phyloP scores from a whole-genome alignment of 2,888 invertebrate species.

The Anagyrus pseudococci region DNA sequence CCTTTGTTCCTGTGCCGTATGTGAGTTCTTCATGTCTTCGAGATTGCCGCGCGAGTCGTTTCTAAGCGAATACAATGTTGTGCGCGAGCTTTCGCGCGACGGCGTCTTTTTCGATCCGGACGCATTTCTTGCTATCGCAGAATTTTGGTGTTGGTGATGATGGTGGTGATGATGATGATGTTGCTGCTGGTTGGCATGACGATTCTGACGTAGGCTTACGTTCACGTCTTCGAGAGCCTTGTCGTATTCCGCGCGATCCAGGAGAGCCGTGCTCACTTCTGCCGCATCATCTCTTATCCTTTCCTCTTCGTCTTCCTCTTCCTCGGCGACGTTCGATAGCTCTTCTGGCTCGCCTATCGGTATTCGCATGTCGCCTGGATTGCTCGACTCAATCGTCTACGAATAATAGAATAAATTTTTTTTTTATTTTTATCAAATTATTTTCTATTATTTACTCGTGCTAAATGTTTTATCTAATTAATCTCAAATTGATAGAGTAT shows the following conservation, averaged over 20 bases:
- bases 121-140: not conserved
- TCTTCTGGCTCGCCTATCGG: not conserved
- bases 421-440: no score
- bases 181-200: slow-evolving; percentile 23
- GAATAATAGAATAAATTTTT: not conserved
- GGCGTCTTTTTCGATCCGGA: slow-evolving; percentile 42
- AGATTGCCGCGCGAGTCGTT: slow-evolving; percentile 43
- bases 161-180: no score
- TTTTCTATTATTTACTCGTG: no score
- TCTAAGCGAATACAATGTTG: slow-evolving; percentile 44
- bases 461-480: no score
- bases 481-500: no score
- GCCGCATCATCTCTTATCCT: not conserved
- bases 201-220: slow-evolving; percentile 46
- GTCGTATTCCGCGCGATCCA: slow-evolving; percentile 38
- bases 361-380: not conserved
- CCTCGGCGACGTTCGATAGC: slow-evolving; percentile 3
- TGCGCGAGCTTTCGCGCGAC: slow-evolving; percentile 45
- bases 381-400: slow-evolving; percentile 26
- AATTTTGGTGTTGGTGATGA: no score
- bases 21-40: slow-evolving; percentile 44
- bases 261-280: not conserved
- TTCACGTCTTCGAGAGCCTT: slow-evolving; percentile 51
- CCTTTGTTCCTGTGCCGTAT: slow-evolving; percentile 49
- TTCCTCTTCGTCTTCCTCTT: slow-evolving; percentile 10